Percentiles rank a stretch among this genome's conserved stretches.
These are phyloP conservation scores for Ophonus ardosiacus DNA, from an alignment of 2,888 invertebrate genomes.

Conservation along the genomic window DNA sequence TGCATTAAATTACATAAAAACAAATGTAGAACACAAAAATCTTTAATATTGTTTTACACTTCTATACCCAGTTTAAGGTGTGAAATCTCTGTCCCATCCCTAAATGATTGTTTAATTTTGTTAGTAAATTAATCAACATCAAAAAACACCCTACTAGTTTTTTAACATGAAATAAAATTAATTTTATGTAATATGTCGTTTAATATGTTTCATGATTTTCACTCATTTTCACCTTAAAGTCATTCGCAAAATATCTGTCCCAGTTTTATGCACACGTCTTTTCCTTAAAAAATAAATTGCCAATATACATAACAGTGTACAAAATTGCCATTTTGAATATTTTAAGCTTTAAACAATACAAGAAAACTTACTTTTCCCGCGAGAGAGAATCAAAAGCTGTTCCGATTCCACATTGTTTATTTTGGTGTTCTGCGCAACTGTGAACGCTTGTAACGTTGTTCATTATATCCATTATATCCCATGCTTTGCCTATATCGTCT, in stretches of 20 bases:
- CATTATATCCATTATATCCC: constrained; percentile 86
- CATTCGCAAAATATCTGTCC: constrained; percentile 88
- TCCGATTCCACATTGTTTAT: constrained; percentile 78
- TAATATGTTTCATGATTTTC: constrained; percentile 43
- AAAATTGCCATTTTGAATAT: not conserved
- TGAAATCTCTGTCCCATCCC: not conserved
- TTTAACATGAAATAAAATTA: not conserved
- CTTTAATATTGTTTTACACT: no score
- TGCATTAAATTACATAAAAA: no score
- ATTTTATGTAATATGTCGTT: constrained; percentile 3
- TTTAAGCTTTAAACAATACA: constrained; percentile 46
- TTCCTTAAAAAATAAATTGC: constrained; percentile 73
- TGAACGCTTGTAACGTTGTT: constrained; percentile 83
- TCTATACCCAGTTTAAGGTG: not conserved
- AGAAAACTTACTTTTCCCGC: constrained; percentile 77
- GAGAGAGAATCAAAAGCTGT: constrained; percentile 80
- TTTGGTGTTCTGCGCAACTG: constrained; percentile 78
- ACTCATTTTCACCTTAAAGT: constrained; percentile 80
- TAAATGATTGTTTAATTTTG: not conserved
- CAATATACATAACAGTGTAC: constrained; percentile 66
- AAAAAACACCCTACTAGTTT: not conserved
- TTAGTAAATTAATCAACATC: not conserved
- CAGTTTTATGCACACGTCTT: constrained; percentile 74
- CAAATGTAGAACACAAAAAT: no score
- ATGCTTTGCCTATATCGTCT: constrained; percentile 77